Base-by-base conservation (phyloP, 2,797 vertebrate genomes). In the Spheniscus humboldti region DNA sequence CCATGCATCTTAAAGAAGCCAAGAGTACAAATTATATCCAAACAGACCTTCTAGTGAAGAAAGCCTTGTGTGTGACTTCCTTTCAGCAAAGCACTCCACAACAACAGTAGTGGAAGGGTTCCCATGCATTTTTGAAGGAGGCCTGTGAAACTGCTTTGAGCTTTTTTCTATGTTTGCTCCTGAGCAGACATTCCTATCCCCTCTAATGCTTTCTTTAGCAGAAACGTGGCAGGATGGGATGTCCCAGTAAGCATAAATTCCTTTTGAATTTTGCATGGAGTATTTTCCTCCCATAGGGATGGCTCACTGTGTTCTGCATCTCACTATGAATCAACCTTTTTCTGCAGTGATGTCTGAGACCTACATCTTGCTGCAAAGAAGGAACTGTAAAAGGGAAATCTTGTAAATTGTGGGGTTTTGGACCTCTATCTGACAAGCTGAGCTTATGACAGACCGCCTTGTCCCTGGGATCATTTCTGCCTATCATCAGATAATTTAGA, bases 251-350 rank as follows among this genome's bases (percentile, higher is more conserved):
- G 56, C 74, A 15, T 41, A 92, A 80, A 17, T 74, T 91, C n/a
- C 74, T 96, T 77, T 37, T 94, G 64, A 94, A 94, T 94, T 92
- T 95, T 96, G n/a, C 45, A 92, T 94, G 64, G 48, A 30, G 80
- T 85, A 33, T 91, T 88, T 64, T 94, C 41, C 37, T 94, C 85
- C 56, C 71, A 16, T 6, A 48, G 71, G 71, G 55, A 73, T 45
- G 48, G 43, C 47, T 85, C 18, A 48, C 25, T 85, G 18, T n/a
- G 22, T 62, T 66, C 53, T 92, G 27, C 66, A 66, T 86, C 66
- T 95, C 89, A 75, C 60, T 64, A 41, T 41, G 66, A 84, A 94
- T 90, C 72, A 94, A 33, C 20, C 7, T 71, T 71, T 89, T 86
- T 50, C 72, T 94, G n/a, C 59, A 72, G 8, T 68, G 81, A 84